Conservation (phyloP, 1,140 invertebrate genomes). For the Tetraneura akinire region DNA sequence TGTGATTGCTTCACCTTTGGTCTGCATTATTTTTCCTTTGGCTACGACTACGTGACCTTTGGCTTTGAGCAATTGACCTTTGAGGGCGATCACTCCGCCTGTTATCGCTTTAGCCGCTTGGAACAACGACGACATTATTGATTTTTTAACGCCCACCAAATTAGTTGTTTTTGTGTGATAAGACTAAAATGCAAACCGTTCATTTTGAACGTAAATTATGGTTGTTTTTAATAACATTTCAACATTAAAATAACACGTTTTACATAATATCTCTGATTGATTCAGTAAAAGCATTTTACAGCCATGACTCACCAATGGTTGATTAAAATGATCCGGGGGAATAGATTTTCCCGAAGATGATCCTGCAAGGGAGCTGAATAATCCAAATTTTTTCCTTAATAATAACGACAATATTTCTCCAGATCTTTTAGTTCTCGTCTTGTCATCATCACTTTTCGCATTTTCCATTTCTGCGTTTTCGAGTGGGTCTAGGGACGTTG, state of each 20-base stretch:
- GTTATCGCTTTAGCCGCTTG: conserved; percentile 83
- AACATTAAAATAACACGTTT: not conserved
- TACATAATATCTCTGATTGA: not conserved
- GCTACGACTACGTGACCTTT: conserved; percentile 74
- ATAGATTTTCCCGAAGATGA: conserved; percentile 26
- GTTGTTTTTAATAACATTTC: not conserved
- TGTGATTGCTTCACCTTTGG: conserved; percentile 73
- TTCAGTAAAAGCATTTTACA: too few species aligned
- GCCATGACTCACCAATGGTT: conserved; percentile 8
- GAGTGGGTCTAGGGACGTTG: not conserved
- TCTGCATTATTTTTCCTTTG: conserved; percentile 71
- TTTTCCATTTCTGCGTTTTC: not conserved
- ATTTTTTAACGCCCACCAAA: conserved; percentile 77
- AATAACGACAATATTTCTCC: conserved; percentile 12
- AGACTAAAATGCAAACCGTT: conserved; percentile 56
- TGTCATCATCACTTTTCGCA: not conserved
- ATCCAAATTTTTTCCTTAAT: conserved; percentile 27
- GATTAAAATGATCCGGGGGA: not conserved
- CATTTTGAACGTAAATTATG: not conserved
- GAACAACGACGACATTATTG: conserved; percentile 75
- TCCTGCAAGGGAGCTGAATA: not conserved
- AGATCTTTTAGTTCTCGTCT: conserved; percentile 3
- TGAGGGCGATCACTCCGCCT: conserved; percentile 78
- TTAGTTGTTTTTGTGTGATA: conserved; percentile 66
- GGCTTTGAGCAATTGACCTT: conserved; percentile 81